A percentile compares a stretch with the other conserved stretches of the same genome.
Conservation (phyloP, 2,888 invertebrate genomes). For the Trissolcus brochymenae region DNA sequence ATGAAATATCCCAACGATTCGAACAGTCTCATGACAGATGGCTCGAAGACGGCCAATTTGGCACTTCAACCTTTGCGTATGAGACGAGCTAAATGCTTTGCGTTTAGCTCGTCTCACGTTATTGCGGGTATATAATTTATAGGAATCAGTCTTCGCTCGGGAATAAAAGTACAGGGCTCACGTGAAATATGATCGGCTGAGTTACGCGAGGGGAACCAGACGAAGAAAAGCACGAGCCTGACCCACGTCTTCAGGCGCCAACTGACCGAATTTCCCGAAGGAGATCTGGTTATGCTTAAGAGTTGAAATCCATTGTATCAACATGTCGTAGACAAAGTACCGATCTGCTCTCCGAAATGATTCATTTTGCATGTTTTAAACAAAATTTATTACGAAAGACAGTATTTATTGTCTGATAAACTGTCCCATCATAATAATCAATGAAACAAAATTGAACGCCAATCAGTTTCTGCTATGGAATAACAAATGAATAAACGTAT, state of each 20-base stretch:
- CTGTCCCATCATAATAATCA: neutral
- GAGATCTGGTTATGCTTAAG: conserved; percentile 46
- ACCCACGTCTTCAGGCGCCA: conserved; percentile 62
- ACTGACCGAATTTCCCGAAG: conserved; percentile 64
- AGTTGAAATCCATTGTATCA: conserved; percentile 24
- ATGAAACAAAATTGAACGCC: conserved; percentile 13
- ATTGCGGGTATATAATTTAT: conserved; percentile 68
- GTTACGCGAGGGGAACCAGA: conserved; percentile 61
- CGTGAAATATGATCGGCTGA: conserved; percentile 66
- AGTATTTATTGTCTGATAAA: too few species aligned
- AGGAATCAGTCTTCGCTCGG: conserved; percentile 63
- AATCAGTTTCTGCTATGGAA: conserved; percentile 16
- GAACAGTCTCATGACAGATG: conserved; percentile 69
- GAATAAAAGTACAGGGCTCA: conserved; percentile 42
- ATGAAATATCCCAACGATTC: conserved; percentile 57
- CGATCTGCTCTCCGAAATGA: conserved; percentile 36
- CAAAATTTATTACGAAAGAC: too few species aligned
- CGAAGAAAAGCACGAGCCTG: conserved; percentile 47
- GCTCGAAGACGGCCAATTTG: conserved; percentile 70
- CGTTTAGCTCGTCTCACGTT: conserved; percentile 58
- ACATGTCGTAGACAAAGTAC: conserved; percentile 1
- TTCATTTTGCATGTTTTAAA: conserved; percentile 26
- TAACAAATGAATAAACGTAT: conserved; percentile 20
- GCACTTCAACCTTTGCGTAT: conserved; percentile 64
- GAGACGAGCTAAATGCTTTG: too few species aligned